Evolutionary conservation across 1,140 invertebrate species (phyloP), one percentile per base, ranked within the genome.

Genomic region (Venustaconcha ellipsiformis): DNA sequence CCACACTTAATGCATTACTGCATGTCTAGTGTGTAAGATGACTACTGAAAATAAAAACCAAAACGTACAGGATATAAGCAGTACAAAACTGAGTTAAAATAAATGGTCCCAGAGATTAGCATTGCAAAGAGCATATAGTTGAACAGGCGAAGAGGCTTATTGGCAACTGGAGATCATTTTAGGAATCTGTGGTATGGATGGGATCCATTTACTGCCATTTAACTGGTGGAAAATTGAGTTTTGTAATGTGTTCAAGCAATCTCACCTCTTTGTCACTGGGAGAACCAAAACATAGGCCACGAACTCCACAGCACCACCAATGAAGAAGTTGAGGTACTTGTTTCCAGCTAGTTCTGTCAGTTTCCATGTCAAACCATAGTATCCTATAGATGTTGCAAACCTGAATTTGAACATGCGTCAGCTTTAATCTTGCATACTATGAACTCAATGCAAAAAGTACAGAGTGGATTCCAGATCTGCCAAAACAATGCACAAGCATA

Each of bases 311-410:
- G 92, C 88, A 8, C 94, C 95, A 56, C 82, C 82, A 63, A 88
- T 85, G 75, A 86, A 88, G 70, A 88, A 86, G 64, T 86, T 89
- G 13, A 88, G 60, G 76, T 91, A 91, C 74, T 87, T 82, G 82
- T 85, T 88, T 57, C 87, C 82, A 48, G 81, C 79, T 11, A 89
- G 80, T 58, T 75, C 76, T 18, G 86, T 84, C 67, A 87, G 81
- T 69, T 80, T 80, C 80, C 88, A 88, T 83, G 92, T 94, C 92
- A n/a, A n/a, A n/a, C n/a, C n/a, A n/a, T n/a, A n/a, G n/a, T n/a
- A n/a, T n/a, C n/a, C n/a, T n/a, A n/a, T 95, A 87, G 92, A 91
- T 11, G 92, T 84, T 69, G 94, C 94, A 91, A 92, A 94, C 95
- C 95, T 88, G 74, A 4, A 79, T 79, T 30, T 15, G 59, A 14